Evolutionary conservation across 2,113 vertebrate genomes (phyloP).

Genomic region (Microtus oregoni): DNA sequence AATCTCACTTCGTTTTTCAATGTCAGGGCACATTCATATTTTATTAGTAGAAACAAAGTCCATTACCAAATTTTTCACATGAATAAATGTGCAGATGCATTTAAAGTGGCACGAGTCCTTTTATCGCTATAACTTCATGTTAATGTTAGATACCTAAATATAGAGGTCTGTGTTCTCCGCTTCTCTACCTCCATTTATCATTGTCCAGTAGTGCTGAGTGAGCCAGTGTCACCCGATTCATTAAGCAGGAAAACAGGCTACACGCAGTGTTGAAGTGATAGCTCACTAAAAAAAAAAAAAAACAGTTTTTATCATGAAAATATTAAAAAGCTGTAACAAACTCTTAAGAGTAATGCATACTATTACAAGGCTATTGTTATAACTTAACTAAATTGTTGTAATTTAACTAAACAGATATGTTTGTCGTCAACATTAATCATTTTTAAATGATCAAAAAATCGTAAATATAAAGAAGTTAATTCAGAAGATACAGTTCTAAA

Average conservation of each 20-base stretch:
- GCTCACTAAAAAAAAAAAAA: not conserved
- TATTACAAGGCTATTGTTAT: not conserved
- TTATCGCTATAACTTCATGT: not conserved
- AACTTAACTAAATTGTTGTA: conserved; percentile 26
- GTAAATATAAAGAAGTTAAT: conserved; percentile 11
- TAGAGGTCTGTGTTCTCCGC: not conserved
- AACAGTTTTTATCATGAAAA: not conserved
- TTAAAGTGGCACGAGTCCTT: conserved; percentile 56
- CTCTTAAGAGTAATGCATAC: not conserved
- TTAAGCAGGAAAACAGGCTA: not conserved
- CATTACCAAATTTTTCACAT: conserved; percentile 50
- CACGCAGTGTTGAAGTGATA: not conserved
- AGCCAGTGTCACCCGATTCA: not conserved
- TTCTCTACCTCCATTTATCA: not conserved
- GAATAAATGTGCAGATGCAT: not conserved
- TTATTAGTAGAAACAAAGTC: conserved; percentile 76
- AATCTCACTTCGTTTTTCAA: conserved; percentile 76
- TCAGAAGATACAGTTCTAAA: not conserved
- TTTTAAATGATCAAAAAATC: not conserved
- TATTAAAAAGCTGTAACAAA: not conserved
- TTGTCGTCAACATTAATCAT: not conserved
- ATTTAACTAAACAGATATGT: not conserved
- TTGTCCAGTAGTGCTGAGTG: not conserved
- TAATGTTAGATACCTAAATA: not conserved
- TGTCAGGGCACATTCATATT: conserved; percentile 77